Conservation (phyloP, 1,140 invertebrate species). For the Microvelia longipes region DNA sequence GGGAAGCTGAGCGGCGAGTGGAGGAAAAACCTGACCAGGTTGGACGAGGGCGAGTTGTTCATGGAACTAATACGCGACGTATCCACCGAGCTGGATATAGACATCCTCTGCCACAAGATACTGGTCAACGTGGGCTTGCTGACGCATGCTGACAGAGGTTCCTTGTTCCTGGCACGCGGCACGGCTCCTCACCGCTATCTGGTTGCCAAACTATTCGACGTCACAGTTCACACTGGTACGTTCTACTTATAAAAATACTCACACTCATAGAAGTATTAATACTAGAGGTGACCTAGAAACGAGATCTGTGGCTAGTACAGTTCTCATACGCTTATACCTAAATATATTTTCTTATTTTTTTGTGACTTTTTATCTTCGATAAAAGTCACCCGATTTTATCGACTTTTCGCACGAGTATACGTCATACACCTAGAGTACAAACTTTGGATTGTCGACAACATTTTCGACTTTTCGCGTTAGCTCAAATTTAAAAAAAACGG, state of each 20-base stretch:
- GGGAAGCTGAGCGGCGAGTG: conserved; percentile 18
- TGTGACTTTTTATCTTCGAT: too few species aligned
- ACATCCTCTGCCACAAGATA: conserved; percentile 85
- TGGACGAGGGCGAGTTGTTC: conserved; percentile 68
- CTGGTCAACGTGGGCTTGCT: conserved; percentile 76
- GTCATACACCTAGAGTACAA: too few species aligned
- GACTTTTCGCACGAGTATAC: too few species aligned
- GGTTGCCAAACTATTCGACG: conserved; percentile 81
- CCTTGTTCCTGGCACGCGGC: conserved; percentile 72
- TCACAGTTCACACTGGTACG: conserved; percentile 67
- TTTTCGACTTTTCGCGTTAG: too few species aligned
- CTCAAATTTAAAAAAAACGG: too few species aligned
- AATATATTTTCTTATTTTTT: too few species aligned
- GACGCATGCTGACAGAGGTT: conserved; percentile 72
- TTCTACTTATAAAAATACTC: background rate
- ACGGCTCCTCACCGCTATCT: conserved; percentile 56
- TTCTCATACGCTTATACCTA: too few species aligned
- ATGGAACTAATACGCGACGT: conserved; percentile 88
- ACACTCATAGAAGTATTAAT: too few species aligned
- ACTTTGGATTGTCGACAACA: too few species aligned
- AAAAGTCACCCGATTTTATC: too few species aligned
- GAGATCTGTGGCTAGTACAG: too few species aligned
- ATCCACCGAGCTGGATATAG: conserved; percentile 82
- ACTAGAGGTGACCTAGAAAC: too few species aligned
- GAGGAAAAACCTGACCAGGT: conserved; percentile 40